These are phyloP conservation scores for Manis javanica DNA, from an alignment of 2,797 vertebrate genomes.

Conservation along the genomic window DNA sequence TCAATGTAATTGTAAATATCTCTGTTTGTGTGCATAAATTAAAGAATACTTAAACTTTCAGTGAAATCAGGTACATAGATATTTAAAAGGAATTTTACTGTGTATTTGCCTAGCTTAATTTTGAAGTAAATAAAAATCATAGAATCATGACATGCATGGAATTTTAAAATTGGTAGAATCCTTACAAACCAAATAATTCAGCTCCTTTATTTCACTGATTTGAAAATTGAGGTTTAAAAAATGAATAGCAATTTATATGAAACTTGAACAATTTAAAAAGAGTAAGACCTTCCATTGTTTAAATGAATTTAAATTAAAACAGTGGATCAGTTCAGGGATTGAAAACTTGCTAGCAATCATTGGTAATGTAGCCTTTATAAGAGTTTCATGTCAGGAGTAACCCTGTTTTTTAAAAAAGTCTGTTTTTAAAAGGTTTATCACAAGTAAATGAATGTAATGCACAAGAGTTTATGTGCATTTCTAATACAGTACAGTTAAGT, in stretches of 20 bases:
- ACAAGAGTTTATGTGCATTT: slow-evolving; percentile 22
- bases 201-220: background rate
- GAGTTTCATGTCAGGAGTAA: background rate
- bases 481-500: background rate
- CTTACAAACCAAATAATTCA: background rate
- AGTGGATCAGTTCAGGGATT: background rate
- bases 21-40: background rate
- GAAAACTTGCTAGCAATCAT: background rate
- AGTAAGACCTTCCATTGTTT: background rate
- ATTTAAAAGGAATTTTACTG: background rate
- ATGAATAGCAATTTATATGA: background rate
- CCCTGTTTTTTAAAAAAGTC: background rate
- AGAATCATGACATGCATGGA: background rate
- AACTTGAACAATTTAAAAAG: background rate
- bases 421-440: background rate
- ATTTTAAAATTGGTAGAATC: background rate
- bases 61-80: background rate
- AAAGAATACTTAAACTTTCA: background rate
- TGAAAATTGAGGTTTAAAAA: background rate
- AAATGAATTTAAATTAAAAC: slow-evolving; percentile 17
- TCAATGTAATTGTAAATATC: background rate
- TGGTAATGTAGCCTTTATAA: background rate
- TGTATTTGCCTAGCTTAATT: background rate
- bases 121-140: background rate
- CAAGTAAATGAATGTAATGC: background rate